These are phyloP conservation scores for Eupeodes latifasciatus DNA, from an alignment of 2,888 invertebrate species.

Conservation along the genomic window DNA sequence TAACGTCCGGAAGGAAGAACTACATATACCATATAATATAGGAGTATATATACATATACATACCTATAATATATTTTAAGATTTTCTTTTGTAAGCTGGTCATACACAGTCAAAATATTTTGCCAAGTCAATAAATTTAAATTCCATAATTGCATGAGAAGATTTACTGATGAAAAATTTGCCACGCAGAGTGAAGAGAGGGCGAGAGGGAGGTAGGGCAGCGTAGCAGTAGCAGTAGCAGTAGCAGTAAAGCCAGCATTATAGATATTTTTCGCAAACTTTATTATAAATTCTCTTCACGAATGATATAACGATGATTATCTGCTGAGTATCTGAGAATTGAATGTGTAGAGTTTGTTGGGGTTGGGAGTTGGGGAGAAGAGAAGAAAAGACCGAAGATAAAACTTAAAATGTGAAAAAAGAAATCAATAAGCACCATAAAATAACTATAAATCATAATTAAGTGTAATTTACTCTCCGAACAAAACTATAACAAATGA, in stretches of 20 bases:
- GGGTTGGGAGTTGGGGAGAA: no score
- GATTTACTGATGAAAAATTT: slow-evolving; percentile 29
- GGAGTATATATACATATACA: background rate
- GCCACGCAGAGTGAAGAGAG: no score
- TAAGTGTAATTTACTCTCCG: slow-evolving; percentile 72
- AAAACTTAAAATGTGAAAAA: slow-evolving; percentile 31
- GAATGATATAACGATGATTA: slow-evolving; percentile 67
- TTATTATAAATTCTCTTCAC: slow-evolving; percentile 70
- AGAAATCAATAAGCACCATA: slow-evolving; percentile 72
- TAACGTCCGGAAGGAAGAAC: slow-evolving; percentile 61
- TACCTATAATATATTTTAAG: slow-evolving; percentile 16
- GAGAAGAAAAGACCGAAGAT: background rate
- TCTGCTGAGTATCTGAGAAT: slow-evolving; percentile 56
- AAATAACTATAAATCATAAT: slow-evolving; percentile 74
- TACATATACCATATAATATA: no score
- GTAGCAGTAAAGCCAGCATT: background rate
- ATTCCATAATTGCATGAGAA: slow-evolving; percentile 67
- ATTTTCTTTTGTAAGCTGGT: slow-evolving; percentile 4
- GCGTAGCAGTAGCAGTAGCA: background rate
- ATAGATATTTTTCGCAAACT: slow-evolving; percentile 44
- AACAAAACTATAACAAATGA: slow-evolving; percentile 75
- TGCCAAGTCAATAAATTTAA: slow-evolving; percentile 61
- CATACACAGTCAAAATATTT: slow-evolving; percentile 38
- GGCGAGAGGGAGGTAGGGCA: background rate
- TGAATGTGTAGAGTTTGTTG: slow-evolving; percentile 28